Base-by-base conservation (phyloP, 2,888 invertebrate genomes). In the Griposia aprilina region DNA sequence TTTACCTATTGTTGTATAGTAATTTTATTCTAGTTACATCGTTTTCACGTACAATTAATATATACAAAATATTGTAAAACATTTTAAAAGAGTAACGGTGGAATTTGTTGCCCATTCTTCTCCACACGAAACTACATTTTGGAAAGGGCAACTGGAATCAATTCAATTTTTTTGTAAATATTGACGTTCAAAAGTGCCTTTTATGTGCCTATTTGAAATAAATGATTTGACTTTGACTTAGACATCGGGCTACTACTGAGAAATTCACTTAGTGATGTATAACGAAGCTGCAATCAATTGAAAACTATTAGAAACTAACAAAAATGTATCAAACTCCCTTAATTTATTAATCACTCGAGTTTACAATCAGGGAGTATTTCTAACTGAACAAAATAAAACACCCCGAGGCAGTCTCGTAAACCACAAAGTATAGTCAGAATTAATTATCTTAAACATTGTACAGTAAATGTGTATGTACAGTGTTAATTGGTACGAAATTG, bases 401-500 rank as follows among this genome's bases (percentile, higher is more conserved):
- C 36, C 76, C 59, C 57, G 74, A 70, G 70, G 84, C 73, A 70
- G 45, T 72, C 30, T 68, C 50, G 20, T 66, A 73, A 69, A 59
- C 69, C n/a, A 76, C 68, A 80, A 88, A 85, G 52, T 79, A 80
- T 63, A 78, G 62, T 75, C 66, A 69, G 50, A 82, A 75, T 81
- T 83, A 82, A 88, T 86, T 88, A 85, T 84, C 81, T 80, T 82
- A 74, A 85, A 79, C 65, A 83, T 81, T 87, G 68, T 70, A 71
- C 10, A 20, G 7, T 48, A 55, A 80, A 60, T 76, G 10, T 45
- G 50, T 59, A 63, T 59, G 60, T 75, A 82, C 69, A 81, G 10
- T 76, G 80, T 82, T 88, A 86, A 89, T 88, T 88, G 73, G 70
- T 41, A 50, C 13, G 7, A 78, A 90, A 88, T 87, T 87, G 68